Evolutionary conservation across 2,797 vertebrate genomes (phyloP).

Genomic region (Chelon auratus): DNA sequence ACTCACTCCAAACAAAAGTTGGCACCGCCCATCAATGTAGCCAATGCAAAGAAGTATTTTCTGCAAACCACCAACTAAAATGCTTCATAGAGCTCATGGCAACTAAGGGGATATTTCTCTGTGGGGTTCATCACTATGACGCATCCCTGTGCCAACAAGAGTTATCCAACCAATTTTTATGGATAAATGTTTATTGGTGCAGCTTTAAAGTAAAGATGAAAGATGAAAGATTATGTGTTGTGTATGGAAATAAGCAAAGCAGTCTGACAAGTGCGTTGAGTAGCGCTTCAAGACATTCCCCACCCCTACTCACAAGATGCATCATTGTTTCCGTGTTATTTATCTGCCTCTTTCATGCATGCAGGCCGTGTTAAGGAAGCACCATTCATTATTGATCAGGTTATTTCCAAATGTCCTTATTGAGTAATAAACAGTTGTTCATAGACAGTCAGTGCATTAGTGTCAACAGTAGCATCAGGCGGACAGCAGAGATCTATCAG

Average conservation of each 20-base stretch:
- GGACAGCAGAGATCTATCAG: slow-evolving; percentile 75
- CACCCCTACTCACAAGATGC: slow-evolving; percentile 17
- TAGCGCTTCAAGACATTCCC: neutral
- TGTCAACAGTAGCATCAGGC: slow-evolving; percentile 68
- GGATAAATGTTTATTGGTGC: neutral
- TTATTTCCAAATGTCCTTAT: slow-evolving; percentile 78
- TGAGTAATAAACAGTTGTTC: slow-evolving; percentile 84
- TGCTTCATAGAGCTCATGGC: neutral
- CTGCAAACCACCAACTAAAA: neutral
- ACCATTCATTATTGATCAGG: slow-evolving; percentile 82
- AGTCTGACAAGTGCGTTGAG: neutral
- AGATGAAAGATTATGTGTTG: neutral
- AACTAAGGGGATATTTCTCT: neutral
- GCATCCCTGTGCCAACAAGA: too few relatives aligned
- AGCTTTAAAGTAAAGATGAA: neutral
- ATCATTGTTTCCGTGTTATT: slow-evolving; percentile 64
- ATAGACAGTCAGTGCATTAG: slow-evolving; percentile 79
- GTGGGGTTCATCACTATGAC: neutral
- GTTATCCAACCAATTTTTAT: too few relatives aligned
- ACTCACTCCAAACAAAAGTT: too few relatives aligned
- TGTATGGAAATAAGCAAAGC: neutral
- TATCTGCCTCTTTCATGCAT: slow-evolving; percentile 49
- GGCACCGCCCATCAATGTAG: too few relatives aligned
- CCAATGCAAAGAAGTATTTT: too few relatives aligned
- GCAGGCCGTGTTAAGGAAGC: slow-evolving; percentile 71